Evolutionary conservation across 2,113 vertebrate genomes (phyloP), one percentile per base, ranked within the genome.

Genomic region (Pomatorhinus ruficollis): DNA sequence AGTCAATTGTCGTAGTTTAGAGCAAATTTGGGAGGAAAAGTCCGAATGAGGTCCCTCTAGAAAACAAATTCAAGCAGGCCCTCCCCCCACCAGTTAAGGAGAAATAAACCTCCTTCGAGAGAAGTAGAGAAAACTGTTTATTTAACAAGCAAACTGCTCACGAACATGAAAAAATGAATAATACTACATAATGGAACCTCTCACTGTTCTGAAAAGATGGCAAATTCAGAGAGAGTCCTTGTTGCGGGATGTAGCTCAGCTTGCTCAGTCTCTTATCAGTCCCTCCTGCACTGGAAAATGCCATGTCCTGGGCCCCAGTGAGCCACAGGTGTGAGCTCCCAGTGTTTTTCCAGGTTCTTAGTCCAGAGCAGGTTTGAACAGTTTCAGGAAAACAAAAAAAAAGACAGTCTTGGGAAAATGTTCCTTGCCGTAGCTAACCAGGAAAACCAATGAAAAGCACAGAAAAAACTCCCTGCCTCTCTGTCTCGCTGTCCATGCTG

Each of bases 221-320:
- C 11, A 53, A 24, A 71, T 40, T 53, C 35, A 71, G 35, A 40
- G 19, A 22, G 6, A 53, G 21, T 7, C 27, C 11, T 24, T 53
- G 4, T 7, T 5, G 3, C 17, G 15, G 15, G 11, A 4, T 31
- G 68, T 23, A 40, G 28, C 21, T 52, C 2, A 0, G 15, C 20
- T 39, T 1, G 1, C 14, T 39, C 20, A 17, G n/a, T 30, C 35
- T 37, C n/a, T 39, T 8, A 15, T 28, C 19, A 37, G 28, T 11
- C 20, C 10, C 11, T 52, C 66, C 20, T 23, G 27, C 4, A 1
- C 20, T 40, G 49, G 28, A 40, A 70, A 53, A 53, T 70, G 35
- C 28, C 4, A 0, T 1, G 8, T 30, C 35, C 35, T 1, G 1
- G 15, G 47, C 15, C 15, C n/a, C 1, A 1, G 19, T 52, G 47